Evolutionary conservation across 2,888 invertebrate species (phyloP).

Genomic region (Archips crataeganus): DNA sequence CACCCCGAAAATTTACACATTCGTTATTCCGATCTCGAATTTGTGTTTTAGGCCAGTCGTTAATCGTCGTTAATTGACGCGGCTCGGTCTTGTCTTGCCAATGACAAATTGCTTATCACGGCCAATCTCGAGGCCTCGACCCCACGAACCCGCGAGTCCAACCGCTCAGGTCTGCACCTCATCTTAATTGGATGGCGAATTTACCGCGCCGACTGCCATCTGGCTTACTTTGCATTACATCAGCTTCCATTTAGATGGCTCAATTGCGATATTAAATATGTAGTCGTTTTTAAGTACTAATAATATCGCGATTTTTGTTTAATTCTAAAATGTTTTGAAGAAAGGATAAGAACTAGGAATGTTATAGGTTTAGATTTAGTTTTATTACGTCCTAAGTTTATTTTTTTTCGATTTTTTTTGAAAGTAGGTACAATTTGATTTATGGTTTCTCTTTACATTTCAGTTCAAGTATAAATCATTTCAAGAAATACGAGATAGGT

Average conservation of each 20-base stretch:
- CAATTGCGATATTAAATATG: background rate
- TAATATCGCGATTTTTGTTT: background rate
- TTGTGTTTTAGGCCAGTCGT: slow-evolving; percentile 14
- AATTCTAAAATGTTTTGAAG: background rate
- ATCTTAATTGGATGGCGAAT: slow-evolving; percentile 27
- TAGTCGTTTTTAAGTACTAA: background rate
- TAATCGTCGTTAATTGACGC: slow-evolving; percentile 34
- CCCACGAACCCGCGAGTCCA: background rate
- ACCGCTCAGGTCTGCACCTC: slow-evolving; percentile 12
- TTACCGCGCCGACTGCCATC: background rate
- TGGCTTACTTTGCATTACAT: slow-evolving; percentile 1
- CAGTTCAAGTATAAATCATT: background rate
- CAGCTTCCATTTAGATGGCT: slow-evolving; percentile 4
- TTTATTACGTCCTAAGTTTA: background rate
- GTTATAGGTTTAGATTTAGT: background rate
- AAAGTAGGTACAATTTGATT: background rate
- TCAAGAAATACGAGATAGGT: background rate
- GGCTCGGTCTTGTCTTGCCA: slow-evolving; percentile 18
- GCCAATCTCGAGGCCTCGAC: slow-evolving; percentile 15
- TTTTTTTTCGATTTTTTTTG: background rate
- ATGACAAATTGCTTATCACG: slow-evolving; percentile 32
- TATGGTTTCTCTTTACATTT: background rate
- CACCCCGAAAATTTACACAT: background rate
- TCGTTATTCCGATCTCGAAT: slow-evolving; percentile 20
- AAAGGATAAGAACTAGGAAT: background rate